Evolutionary conservation across 1,140 invertebrate genomes (phyloP).

Genomic region (Melipona quadrifasciata): DNA sequence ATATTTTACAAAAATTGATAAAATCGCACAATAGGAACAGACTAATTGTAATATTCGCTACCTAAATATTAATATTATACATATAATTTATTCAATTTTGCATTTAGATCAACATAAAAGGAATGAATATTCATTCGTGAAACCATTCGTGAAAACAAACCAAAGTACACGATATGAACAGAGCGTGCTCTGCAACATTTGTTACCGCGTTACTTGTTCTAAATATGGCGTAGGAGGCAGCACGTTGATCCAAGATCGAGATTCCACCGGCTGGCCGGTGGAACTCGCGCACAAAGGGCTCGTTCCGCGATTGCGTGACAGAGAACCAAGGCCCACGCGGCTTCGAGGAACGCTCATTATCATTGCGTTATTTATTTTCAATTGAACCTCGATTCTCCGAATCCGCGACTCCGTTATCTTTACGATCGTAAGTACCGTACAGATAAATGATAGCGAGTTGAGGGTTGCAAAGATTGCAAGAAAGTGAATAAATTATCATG

Average conservation of each 20-base stretch:
- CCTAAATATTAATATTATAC: too few species aligned
- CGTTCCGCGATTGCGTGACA: constrained; percentile 27
- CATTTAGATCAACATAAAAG: too few species aligned
- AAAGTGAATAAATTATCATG: background rate
- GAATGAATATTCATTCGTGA: background rate
- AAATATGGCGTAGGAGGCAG: constrained; percentile 30
- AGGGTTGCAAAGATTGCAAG: background rate
- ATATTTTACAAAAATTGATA: too few species aligned
- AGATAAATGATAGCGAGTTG: background rate
- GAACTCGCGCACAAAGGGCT: constrained; percentile 13
- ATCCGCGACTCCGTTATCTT: constrained; percentile 26
- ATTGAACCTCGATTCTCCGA: constrained; percentile 18
- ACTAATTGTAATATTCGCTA: too few species aligned
- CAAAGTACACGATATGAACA: background rate
- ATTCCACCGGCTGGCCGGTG: background rate
- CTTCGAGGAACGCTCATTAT: constrained; percentile 36
- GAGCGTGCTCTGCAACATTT: background rate
- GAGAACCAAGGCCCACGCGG: constrained; percentile 36
- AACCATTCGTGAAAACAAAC: background rate
- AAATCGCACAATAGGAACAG: too few species aligned
- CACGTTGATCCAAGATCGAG: background rate
- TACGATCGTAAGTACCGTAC: background rate
- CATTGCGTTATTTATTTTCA: constrained; percentile 43
- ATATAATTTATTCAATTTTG: too few species aligned
- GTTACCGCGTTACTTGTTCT: constrained; percentile 9